Evolutionary conservation across 2,113 vertebrate species (phyloP), one percentile per base, ranked within the genome.

Genomic region (Laticauda laticaudata): DNA sequence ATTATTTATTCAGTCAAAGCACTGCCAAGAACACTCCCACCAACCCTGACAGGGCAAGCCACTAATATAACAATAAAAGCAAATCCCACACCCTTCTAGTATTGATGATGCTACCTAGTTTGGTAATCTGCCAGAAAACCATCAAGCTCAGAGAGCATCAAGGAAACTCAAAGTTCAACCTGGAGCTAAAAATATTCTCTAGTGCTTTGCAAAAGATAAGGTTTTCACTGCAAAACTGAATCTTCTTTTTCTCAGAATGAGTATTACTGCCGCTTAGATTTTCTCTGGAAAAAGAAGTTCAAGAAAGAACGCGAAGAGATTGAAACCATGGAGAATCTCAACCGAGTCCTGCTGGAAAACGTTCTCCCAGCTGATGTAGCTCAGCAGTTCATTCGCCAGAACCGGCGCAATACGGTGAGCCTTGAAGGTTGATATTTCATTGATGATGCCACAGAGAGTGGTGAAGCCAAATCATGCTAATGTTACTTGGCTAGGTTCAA

Each of bases 241-340:
- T 8, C 10, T n/a, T 53, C 39, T 10, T 5, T 29, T 14, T 11
- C 12, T 14, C 94, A 99, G 99, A 98, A 99, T 1, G 98, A 99
- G 94, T 97, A 99, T 94, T 97, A 98, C 10, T 98, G 98, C 92
- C 98, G 99, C 0, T 97, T 99, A 2, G 98, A 99, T 94, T 99
- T 99, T 96, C 97, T 99, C 93, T 96, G 99, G 97, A 97, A 98
- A 91, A 98, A 97, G 87, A 98, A 98, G 51, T 98, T 99, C 95
- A 94, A 98, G 75, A 94, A 96, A 69, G 98, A 99, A 94, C 91
- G 94, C 0, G 98, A 99, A 48, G 98, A 98, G 93, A 99, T 99
- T 93, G 98, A 99, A 96, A 99, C 97, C 0, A 98, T 98, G 97
- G 98, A 98, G 96, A 99, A 98, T 55, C 96, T 99, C 87, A 99